These are phyloP conservation scores for Schizotus pectinicornis DNA, from an alignment of 2,888 invertebrate genomes.

Conservation along the genomic window DNA sequence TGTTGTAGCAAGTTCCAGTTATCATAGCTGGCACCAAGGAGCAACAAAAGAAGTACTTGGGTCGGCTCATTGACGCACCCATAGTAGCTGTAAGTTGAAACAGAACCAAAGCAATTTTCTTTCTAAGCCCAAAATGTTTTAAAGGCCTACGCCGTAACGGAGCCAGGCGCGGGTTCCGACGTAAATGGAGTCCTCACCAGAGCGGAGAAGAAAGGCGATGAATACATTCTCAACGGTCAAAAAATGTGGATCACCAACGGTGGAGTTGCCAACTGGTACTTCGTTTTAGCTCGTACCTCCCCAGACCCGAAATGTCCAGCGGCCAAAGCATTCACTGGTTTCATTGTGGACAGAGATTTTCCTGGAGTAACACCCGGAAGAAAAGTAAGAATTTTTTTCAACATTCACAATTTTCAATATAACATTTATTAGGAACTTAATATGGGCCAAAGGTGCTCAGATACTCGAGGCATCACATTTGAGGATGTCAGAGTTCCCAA, in stretches of 20 bases:
- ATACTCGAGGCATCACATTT: conserved; percentile 74
- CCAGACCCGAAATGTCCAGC: conserved; percentile 87
- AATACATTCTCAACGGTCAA: conserved; percentile 86
- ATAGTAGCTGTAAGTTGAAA: conserved; percentile 75
- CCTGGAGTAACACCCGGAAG: conserved; percentile 71
- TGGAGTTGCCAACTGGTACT: conserved; percentile 89
- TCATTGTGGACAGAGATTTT: conserved; percentile 72
- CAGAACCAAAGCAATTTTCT: no score
- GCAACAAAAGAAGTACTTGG: conserved; percentile 94
- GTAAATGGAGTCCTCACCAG: conserved; percentile 86
- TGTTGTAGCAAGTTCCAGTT: conserved; percentile 83
- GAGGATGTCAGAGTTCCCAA: conserved; percentile 77
- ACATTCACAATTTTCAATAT: no score
- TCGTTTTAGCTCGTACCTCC: conserved; percentile 88
- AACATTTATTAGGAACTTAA: conserved; percentile 61
- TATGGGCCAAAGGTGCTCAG: conserved; percentile 77
- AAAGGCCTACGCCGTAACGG: conserved; percentile 93
- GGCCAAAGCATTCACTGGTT: conserved; percentile 76
- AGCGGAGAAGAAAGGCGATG: conserved; percentile 91
- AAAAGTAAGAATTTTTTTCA: conserved; percentile 48
- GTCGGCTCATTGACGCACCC: conserved; percentile 88
- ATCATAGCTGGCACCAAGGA: conserved; percentile 82
- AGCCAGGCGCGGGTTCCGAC: conserved; percentile 93
- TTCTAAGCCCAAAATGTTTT: conserved; percentile 10
- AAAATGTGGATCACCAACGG: conserved; percentile 99